These are phyloP conservation scores for Ectemnius continuus DNA, from an alignment of 2,888 invertebrate genomes.

Conservation along the genomic window DNA sequence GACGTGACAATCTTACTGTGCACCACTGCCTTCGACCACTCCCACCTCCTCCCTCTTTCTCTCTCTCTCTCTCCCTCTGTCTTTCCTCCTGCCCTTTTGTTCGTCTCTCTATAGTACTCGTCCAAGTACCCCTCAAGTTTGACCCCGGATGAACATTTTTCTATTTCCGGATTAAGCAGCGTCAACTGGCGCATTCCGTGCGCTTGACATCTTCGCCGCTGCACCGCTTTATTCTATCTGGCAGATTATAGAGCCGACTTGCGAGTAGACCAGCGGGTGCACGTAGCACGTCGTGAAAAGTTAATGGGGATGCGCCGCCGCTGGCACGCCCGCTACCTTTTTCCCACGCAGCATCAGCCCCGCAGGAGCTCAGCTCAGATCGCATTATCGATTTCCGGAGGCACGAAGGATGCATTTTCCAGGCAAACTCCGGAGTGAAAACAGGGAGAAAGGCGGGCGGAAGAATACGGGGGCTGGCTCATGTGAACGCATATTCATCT, in stretches of 20 bases:
- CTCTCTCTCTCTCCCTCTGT: conserved; percentile 19
- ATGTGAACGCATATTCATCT: conserved; percentile 27
- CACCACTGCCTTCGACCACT: too few relatives aligned
- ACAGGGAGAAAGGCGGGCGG: not conserved
- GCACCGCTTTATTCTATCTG: not conserved
- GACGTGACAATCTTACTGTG: too few relatives aligned
- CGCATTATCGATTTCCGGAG: conserved; percentile 35
- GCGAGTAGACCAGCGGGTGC: not conserved
- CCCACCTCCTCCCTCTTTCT: too few relatives aligned
- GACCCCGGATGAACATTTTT: conserved; percentile 27
- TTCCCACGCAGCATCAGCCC: conserved; percentile 17
- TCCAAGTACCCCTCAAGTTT: too few relatives aligned
- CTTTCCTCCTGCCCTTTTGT: not conserved
- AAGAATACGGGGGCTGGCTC: not conserved
- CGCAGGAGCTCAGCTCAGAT: conserved; percentile 11
- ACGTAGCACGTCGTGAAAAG: conserved; percentile 14
- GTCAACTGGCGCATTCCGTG: not conserved
- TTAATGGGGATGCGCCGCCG: conserved; percentile 18
- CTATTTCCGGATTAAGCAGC: conserved; percentile 49
- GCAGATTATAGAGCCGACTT: not conserved
- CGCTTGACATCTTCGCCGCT: not conserved
- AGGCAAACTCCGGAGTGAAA: not conserved
- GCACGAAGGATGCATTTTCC: conserved; percentile 10
- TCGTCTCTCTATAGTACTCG: too few relatives aligned
- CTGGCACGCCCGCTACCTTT: conserved; percentile 1